Conservation (phyloP, 1,140 invertebrate species). For the Drosophila pallidifrons region DNA sequence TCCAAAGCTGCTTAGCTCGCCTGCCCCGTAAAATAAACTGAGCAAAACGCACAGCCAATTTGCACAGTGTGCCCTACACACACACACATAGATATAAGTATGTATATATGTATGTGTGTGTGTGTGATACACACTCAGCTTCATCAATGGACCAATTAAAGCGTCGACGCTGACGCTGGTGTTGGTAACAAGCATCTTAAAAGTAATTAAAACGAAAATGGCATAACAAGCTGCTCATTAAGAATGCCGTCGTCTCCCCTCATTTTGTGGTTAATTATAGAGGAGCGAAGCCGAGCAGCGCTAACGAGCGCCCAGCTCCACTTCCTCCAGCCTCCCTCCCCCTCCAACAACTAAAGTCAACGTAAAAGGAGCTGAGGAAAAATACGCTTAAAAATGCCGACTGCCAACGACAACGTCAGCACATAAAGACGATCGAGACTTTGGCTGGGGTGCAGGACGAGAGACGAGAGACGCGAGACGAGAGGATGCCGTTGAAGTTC, state of each 20-base stretch:
- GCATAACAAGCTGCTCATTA: slow-evolving; percentile 84
- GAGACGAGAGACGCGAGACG: neutral
- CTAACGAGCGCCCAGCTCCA: slow-evolving; percentile 56
- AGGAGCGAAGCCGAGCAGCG: slow-evolving; percentile 58
- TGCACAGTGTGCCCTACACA: slow-evolving; percentile 36
- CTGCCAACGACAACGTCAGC: slow-evolving; percentile 15
- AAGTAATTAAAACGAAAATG: slow-evolving; percentile 83
- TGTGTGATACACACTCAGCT: slow-evolving; percentile 4
- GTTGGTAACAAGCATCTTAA: slow-evolving; percentile 81
- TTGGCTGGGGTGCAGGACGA: neutral
- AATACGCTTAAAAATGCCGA: slow-evolving; percentile 48
- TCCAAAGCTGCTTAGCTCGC: slow-evolving; percentile 35
- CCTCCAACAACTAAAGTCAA: slow-evolving; percentile 12
- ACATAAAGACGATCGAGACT: slow-evolving; percentile 1
- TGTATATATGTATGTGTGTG: neutral
- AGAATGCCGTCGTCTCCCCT: slow-evolving; percentile 56
- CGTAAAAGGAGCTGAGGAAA: slow-evolving; percentile 30
- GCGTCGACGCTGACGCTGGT: slow-evolving; percentile 53
- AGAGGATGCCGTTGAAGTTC: slow-evolving; percentile 66
- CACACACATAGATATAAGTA: neutral
- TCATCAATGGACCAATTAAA: slow-evolving; percentile 84
- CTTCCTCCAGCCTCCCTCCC: slow-evolving; percentile 1
- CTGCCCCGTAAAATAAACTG: slow-evolving; percentile 27
- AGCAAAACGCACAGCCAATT: slow-evolving; percentile 39
- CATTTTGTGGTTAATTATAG: slow-evolving; percentile 84